phyloP scores from a whole-genome alignment of 2,113 vertebrate genomes.

The Phrynosoma blainvillii region DNA sequence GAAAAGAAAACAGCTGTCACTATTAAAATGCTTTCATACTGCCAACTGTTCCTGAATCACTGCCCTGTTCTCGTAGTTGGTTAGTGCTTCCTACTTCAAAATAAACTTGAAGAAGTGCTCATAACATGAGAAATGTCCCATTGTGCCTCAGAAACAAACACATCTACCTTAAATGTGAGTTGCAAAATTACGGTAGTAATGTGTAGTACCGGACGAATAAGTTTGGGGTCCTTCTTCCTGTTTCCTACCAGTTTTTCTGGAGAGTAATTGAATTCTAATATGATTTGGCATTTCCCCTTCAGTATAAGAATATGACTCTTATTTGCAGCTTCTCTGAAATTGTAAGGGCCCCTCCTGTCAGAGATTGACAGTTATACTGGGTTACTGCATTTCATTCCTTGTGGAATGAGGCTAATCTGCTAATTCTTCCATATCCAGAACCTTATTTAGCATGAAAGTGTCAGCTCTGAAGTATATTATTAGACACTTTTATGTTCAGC shows the following conservation, averaged over 20 bases:
- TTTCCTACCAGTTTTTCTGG: background rate
- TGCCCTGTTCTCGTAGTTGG: background rate
- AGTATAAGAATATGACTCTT: background rate
- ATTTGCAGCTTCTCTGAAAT: background rate
- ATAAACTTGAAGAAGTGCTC: background rate
- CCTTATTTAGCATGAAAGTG: slow-evolving; percentile 17
- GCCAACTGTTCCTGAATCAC: background rate
- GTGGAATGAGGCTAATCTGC: slow-evolving; percentile 7
- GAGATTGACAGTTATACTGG: slow-evolving; percentile 21
- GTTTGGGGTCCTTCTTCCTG: background rate
- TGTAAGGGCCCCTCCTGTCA: background rate
- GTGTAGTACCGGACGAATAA: background rate
- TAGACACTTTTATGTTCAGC: slow-evolving; percentile 19
- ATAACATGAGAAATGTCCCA: background rate
- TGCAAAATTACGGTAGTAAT: background rate
- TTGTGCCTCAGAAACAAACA: background rate
- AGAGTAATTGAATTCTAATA: slow-evolving; percentile 34
- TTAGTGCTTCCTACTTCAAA: background rate
- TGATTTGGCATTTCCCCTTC: slow-evolving; percentile 3
- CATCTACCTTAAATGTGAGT: background rate
- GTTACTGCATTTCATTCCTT: background rate
- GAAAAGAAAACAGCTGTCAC: background rate
- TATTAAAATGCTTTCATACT: background rate
- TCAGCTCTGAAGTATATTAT: background rate
- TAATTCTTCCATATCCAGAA: slow-evolving; percentile 15